Conservation (phyloP, 2,113 vertebrate genomes). For the Donacobius atricapilla region DNA sequence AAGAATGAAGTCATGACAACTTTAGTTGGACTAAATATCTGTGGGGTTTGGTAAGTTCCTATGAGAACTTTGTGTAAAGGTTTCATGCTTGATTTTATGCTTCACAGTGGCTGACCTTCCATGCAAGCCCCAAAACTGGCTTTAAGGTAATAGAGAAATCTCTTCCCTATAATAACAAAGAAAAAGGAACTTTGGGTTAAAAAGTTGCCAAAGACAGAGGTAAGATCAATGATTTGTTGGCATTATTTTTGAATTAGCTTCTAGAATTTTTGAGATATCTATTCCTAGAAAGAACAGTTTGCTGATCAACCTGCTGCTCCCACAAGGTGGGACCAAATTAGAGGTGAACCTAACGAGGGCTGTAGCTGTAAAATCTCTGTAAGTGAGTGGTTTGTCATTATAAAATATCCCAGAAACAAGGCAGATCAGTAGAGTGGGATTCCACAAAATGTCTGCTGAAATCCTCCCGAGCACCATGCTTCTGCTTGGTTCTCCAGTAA, state of each 20-base stretch:
- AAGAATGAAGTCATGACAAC: neutral
- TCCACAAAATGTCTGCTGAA: neutral
- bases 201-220: neutral
- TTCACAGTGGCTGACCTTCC: neutral
- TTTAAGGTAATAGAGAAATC: neutral
- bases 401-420: constrained; percentile 27
- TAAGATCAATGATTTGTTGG: constrained; percentile 21
- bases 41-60: neutral
- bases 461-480: neutral
- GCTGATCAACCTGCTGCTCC: constrained; percentile 24
- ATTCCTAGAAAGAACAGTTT: neutral
- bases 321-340: neutral
- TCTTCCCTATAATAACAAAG: neutral
- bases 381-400: neutral
- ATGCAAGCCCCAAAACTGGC: neutral
- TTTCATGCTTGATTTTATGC: constrained; percentile 1
- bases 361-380: neutral
- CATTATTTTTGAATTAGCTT: constrained; percentile 11
- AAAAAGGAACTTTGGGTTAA: neutral
- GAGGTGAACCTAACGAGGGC: neutral
- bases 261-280: neutral
- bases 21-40: neutral
- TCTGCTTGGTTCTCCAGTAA: neutral
- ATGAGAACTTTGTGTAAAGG: neutral
- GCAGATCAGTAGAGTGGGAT: neutral